Percentiles rank a stretch among this genome's conserved stretches.
Evolutionary conservation across 2,797 vertebrate species (phyloP).

Genomic region (Arvicola amphibius): DNA sequence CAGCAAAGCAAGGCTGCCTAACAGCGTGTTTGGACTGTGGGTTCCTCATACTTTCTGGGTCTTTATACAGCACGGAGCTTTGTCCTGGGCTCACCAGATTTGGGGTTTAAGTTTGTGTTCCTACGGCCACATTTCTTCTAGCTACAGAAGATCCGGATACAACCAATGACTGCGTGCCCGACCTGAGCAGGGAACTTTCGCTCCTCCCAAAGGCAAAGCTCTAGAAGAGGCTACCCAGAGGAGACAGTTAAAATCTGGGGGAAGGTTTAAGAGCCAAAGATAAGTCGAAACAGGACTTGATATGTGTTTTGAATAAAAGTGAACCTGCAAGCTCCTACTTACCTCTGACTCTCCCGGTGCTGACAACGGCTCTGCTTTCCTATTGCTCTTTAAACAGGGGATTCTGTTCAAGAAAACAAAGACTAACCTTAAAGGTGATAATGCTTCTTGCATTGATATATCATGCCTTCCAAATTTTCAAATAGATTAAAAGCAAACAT

Average conservation of each 20-base stretch:
- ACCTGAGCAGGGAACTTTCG: neutral
- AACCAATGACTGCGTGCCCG: accelerated
- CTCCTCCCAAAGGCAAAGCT: neutral
- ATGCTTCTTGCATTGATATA: constrained; percentile 20
- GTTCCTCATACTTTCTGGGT: neutral
- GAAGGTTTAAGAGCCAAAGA: constrained; percentile 70
- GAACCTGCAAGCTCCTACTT: constrained; percentile 69
- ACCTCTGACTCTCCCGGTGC: constrained; percentile 64
- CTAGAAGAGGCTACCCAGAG: constrained; percentile 4
- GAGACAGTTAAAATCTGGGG: constrained; percentile 62
- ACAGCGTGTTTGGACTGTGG: neutral
- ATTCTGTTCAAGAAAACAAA: constrained; percentile 57
- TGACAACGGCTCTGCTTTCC: constrained; percentile 67
- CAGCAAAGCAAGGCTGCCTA: neutral
- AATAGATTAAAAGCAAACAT: constrained; percentile 57
- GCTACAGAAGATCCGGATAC: accelerated
- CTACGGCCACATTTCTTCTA: neutral
- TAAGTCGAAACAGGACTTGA: constrained; percentile 71
- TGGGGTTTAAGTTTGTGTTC: neutral
- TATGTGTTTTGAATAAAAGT: constrained; percentile 78
- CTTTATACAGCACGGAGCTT: neutral
- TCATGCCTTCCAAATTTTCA: constrained; percentile 60
- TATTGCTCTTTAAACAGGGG: constrained; percentile 63
- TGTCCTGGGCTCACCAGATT: neutral
- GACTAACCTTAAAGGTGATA: constrained; percentile 67